Conservation (phyloP, 2,797 vertebrate species). For the Pachyuromys duprasi region DNA sequence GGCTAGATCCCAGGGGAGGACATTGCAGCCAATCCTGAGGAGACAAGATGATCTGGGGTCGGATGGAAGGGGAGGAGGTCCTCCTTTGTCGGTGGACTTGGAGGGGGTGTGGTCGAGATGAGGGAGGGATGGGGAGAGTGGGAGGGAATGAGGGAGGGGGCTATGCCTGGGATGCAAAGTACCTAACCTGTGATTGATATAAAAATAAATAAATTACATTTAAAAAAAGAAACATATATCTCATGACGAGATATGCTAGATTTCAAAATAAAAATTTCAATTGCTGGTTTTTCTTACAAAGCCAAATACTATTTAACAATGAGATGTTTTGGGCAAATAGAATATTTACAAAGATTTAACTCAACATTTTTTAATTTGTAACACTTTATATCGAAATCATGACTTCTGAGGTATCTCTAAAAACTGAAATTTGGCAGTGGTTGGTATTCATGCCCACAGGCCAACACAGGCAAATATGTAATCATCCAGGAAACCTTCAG, state of each 20-base stretch:
- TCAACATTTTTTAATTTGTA: slow-evolving; percentile 41
- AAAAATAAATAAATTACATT: too few species aligned
- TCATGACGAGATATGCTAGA: background rate
- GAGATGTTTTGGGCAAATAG: background rate
- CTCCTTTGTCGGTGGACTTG: too few species aligned
- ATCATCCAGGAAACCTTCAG: too few species aligned
- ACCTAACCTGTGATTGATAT: too few species aligned
- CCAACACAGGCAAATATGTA: background rate
- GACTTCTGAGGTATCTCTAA: background rate
- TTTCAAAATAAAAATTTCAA: slow-evolving; percentile 32
- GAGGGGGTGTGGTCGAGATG: too few species aligned
- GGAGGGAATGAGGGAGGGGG: too few species aligned
- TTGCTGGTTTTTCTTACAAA: background rate
- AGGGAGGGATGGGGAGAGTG: too few species aligned
- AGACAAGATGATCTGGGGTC: too few species aligned
- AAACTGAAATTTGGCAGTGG: background rate
- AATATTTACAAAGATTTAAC: slow-evolving; percentile 18
- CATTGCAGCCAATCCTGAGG: too few species aligned
- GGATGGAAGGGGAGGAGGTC: too few species aligned
- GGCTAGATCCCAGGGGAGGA: too few species aligned
- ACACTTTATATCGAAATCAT: slow-evolving; percentile 37
- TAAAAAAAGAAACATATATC: slow-evolving; percentile 29
- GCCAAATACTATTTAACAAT: background rate
- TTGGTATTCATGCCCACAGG: background rate
- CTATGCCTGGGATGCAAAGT: too few species aligned